phyloP scores from a whole-genome alignment of 2,888 invertebrate species.

The Stenchaetothrips biformis region DNA sequence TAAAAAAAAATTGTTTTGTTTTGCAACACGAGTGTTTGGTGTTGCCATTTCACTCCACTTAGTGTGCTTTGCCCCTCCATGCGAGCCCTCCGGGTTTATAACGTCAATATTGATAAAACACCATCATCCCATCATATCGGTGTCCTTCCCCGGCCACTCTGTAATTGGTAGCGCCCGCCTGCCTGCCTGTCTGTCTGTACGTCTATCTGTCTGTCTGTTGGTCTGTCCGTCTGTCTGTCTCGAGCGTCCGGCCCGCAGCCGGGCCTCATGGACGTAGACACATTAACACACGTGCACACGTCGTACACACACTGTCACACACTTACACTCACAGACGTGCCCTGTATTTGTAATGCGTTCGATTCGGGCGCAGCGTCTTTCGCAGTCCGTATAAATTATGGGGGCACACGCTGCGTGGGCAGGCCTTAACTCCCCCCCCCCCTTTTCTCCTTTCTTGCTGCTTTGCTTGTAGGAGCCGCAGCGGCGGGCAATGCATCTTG shows the following conservation, averaged over 20 bases:
- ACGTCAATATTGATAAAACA: constrained; percentile 3
- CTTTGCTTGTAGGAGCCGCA: background rate
- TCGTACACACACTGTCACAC: background rate
- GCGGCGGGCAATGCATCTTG: background rate
- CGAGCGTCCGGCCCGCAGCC: background rate
- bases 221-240: background rate
- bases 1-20: no score
- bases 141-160: background rate
- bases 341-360: constrained; percentile 13
- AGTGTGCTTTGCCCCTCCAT: no score
- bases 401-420: constrained; percentile 10
- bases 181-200: background rate
- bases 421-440: background rate
- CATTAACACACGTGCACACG: background rate
- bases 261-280: background rate
- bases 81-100: background rate
- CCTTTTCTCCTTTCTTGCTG: background rate
- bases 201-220: background rate
- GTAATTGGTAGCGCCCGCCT: background rate
- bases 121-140: background rate
- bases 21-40: no score
- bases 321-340: background rate
- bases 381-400: constrained; percentile 6
- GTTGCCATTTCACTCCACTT: no score
- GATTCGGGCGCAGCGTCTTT: constrained; percentile 5